phyloP scores from a whole-genome alignment of 2,113 vertebrate genomes.

The Eidolon helvum region DNA sequence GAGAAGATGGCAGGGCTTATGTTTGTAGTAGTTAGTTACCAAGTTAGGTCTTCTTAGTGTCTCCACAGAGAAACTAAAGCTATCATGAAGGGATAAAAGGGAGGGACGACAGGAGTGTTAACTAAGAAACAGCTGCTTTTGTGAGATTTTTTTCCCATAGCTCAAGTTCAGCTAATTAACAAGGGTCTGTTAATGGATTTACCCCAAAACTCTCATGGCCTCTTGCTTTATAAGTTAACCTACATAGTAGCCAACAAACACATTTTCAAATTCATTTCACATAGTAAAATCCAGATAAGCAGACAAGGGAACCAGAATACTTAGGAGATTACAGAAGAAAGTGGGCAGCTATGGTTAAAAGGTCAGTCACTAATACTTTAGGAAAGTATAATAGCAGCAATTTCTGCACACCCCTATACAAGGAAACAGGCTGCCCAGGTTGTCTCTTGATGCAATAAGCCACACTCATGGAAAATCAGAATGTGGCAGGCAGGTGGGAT shows the following conservation, averaged over 20 bases:
- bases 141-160: not conserved
- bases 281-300: not conserved
- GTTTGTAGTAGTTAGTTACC: not conserved
- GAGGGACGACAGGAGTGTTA: not conserved
- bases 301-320: constrained; percentile 44
- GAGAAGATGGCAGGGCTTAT: not conserved
- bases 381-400: not conserved
- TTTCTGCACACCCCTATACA: not conserved
- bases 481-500: not conserved
- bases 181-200: not conserved
- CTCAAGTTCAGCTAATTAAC: not conserved
- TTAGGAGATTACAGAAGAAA: not conserved
- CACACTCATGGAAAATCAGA: not conserved
- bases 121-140: not conserved
- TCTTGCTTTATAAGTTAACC: not conserved
- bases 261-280: constrained; percentile 37
- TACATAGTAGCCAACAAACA: constrained; percentile 25
- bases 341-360: not conserved
- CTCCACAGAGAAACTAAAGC: not conserved
- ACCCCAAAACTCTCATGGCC: not conserved
- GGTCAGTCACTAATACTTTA: constrained; percentile 4
- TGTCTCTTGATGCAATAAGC: not conserved
- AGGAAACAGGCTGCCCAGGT: not conserved
- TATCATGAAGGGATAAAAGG: not conserved
- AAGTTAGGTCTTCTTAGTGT: constrained; percentile 2